Evolutionary conservation across 2,113 vertebrate species (phyloP).

Genomic region (Hucho hucho): DNA sequence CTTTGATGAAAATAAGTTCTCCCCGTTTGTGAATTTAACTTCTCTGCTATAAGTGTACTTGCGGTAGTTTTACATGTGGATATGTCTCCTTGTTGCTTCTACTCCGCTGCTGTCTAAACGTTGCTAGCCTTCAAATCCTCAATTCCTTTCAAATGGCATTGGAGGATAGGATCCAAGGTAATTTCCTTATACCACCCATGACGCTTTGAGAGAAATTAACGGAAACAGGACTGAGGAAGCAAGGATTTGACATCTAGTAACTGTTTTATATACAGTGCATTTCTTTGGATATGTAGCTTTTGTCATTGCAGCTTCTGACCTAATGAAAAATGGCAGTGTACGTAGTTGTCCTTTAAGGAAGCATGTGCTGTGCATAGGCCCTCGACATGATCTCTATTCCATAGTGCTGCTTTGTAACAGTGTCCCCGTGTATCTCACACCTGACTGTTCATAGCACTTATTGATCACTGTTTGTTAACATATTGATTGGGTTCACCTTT

Average conservation of each 20-base stretch:
- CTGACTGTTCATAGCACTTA: slow-evolving; percentile 49
- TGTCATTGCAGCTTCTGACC: slow-evolving; percentile 55
- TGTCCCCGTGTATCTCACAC: slow-evolving; percentile 42
- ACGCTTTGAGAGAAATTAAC: no score
- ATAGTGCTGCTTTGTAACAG: slow-evolving; percentile 49
- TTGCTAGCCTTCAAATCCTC: no score
- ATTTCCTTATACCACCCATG: no score
- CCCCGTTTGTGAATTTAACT: slow-evolving; percentile 68
- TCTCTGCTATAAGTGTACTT: slow-evolving; percentile 77
- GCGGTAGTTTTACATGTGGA: slow-evolving; percentile 79
- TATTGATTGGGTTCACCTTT: slow-evolving; percentile 29
- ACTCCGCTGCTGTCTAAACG: slow-evolving; percentile 43
- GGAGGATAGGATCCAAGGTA: no score
- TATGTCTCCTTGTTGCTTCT: slow-evolving; percentile 67
- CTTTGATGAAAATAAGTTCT: slow-evolving; percentile 64
- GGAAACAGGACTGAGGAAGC: no score
- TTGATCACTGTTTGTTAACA: slow-evolving; percentile 30
- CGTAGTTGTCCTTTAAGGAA: slow-evolving; percentile 51
- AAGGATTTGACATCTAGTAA: no score
- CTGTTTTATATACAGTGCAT: slow-evolving; percentile 19
- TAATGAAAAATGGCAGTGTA: slow-evolving; percentile 53
- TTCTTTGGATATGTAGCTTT: slow-evolving; percentile 71
- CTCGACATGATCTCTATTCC: slow-evolving; percentile 49
- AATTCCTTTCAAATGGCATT: no score
- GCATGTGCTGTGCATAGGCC: slow-evolving; percentile 67